phyloP scores from a whole-genome alignment of 1,140 invertebrate genomes.

The Artemia franciscana region DNA sequence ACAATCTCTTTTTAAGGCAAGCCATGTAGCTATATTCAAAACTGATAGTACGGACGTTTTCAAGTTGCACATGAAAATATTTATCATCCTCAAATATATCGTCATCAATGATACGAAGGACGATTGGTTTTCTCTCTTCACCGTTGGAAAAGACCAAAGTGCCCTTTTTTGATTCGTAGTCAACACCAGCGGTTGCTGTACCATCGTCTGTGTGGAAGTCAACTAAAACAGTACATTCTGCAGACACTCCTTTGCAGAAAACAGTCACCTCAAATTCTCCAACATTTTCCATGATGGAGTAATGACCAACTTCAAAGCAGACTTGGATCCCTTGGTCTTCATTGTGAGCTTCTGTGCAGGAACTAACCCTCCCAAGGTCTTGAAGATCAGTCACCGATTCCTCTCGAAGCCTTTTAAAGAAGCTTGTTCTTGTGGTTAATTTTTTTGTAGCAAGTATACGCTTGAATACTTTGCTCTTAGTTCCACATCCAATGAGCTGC shows the following conservation, averaged over 20 bases:
- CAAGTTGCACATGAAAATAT: constrained; percentile 75
- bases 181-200: constrained; percentile 80
- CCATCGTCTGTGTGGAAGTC: constrained; percentile 93
- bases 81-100: constrained; percentile 98
- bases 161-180: constrained; percentile 71
- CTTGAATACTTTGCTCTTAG: constrained; percentile 90
- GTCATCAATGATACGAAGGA: constrained; percentile 82
- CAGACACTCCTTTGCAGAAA: constrained; percentile 51
- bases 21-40: neutral
- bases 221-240: constrained; percentile 48
- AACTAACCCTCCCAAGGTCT: constrained; percentile 30
- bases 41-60: constrained; percentile 26
- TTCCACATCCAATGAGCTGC: constrained; percentile 70
- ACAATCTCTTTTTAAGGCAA: neutral
- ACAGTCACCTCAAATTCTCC: constrained; percentile 79
- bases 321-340: constrained; percentile 32
- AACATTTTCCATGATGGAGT: constrained; percentile 95
- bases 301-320: constrained; percentile 86
- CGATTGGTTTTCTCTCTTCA: constrained; percentile 61
- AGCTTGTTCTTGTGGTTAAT: constrained; percentile 78
- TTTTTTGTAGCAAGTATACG: constrained; percentile 87
- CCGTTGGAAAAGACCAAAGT: constrained; percentile 61
- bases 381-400: constrained; percentile 49
- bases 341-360: constrained; percentile 31
- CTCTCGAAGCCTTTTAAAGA: constrained; percentile 67